Percentiles rank a stretch among this genome's conserved stretches.
phyloP scores from a whole-genome alignment of 2,888 invertebrate species.

The Andrena hattorfiana region DNA sequence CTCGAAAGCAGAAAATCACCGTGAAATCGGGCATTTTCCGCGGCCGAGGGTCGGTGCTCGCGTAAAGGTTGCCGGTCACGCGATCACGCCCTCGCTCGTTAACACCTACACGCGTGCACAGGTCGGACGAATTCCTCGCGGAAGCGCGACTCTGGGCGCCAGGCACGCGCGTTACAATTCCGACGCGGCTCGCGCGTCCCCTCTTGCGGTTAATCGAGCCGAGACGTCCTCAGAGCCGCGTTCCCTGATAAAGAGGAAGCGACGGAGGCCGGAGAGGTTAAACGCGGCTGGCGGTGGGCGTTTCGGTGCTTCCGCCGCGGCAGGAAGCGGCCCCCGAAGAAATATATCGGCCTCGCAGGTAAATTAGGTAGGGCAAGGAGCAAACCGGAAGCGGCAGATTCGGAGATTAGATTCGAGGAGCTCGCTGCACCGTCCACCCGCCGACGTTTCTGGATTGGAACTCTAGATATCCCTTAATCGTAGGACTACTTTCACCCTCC shows the following conservation, averaged over 20 bases:
- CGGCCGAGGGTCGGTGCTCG: background rate
- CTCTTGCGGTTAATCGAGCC: conserved; percentile 59
- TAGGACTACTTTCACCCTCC: background rate
- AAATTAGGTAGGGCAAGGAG: conserved; percentile 33
- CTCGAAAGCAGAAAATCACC: conserved; percentile 8
- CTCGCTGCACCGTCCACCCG: background rate
- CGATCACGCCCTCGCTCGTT: conserved; percentile 66
- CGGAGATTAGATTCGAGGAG: conserved; percentile 45
- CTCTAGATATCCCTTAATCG: conserved; percentile 1
- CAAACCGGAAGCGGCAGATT: conserved; percentile 43
- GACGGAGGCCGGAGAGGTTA: conserved; percentile 34
- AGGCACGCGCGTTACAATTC: conserved; percentile 54
- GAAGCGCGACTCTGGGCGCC: conserved; percentile 39
- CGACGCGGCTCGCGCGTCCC: conserved; percentile 53
- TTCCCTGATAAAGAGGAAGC: conserved; percentile 55
- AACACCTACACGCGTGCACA: conserved; percentile 58
- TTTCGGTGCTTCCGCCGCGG: conserved; percentile 50
- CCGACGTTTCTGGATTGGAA: background rate
- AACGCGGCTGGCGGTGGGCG: conserved; percentile 45
- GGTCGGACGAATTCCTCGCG: conserved; percentile 46
- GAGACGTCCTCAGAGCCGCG: conserved; percentile 49
- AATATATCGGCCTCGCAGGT: conserved; percentile 29
- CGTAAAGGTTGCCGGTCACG: conserved; percentile 67
- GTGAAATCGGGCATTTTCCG: conserved; percentile 8
- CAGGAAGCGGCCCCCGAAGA: conserved; percentile 46